Evolutionary conservation across 2,888 invertebrate genomes (phyloP).

Genomic region (Copidosoma aretas): DNA sequence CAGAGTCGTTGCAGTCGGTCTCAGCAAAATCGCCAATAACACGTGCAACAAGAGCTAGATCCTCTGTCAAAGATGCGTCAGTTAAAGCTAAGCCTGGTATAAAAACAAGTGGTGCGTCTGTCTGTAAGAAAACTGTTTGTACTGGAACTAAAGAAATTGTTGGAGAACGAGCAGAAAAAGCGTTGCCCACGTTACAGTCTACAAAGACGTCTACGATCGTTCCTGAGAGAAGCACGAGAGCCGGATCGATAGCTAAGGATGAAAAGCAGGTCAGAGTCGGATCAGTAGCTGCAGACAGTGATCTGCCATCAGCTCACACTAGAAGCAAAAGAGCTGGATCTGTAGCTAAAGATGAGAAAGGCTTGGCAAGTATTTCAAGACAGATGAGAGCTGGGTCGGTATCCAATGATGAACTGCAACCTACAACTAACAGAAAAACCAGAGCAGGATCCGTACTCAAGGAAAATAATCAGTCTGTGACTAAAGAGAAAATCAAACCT

Average conservation of each 20-base stretch:
- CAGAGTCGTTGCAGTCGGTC: too few species aligned
- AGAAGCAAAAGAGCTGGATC: conserved; percentile 16
- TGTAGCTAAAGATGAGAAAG: neutral
- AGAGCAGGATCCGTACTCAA: conserved; percentile 18
- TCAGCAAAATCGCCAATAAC: too few species aligned
- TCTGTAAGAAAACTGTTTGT: conserved; percentile 18
- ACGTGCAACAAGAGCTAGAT: too few species aligned
- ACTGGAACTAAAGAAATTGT: conserved; percentile 1
- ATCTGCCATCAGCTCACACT: neutral
- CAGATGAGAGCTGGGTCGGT: conserved; percentile 25
- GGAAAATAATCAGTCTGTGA: neutral
- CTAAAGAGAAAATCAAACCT: neutral
- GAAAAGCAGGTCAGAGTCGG: conserved; percentile 16
- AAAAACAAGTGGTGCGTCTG: conserved; percentile 32
- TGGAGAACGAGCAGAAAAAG: conserved; percentile 20
- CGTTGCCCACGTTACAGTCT: conserved; percentile 10
- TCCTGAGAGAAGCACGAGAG: conserved; percentile 12
- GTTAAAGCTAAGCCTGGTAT: neutral
- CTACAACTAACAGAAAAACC: conserved; percentile 2
- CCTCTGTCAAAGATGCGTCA: neutral
- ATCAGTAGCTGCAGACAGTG: conserved; percentile 33
- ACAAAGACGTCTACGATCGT: conserved; percentile 12
- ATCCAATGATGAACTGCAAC: neutral
- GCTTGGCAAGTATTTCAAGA: neutral
- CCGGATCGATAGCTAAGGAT: neutral